A percentile compares a stretch with the other conserved stretches of the same genome.
Conservation (phyloP, 2,797 vertebrate genomes). For the Strix occidentalis region DNA sequence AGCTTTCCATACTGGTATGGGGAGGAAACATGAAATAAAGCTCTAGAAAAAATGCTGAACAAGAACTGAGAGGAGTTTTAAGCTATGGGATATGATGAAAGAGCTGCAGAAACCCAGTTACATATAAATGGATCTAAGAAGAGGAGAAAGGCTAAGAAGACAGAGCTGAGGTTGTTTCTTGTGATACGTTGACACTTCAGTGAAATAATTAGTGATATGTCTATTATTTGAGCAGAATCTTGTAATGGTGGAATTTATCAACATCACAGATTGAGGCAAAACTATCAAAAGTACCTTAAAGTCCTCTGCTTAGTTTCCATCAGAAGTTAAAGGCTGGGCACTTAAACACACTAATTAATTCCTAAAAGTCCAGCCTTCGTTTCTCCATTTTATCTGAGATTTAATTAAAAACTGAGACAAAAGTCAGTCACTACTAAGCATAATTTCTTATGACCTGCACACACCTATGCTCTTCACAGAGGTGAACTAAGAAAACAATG, state of each 20-base stretch:
- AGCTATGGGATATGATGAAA: not conserved
- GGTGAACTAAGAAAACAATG: not conserved
- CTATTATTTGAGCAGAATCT: not conserved
- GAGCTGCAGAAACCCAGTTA: not conserved
- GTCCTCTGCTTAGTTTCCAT: not conserved
- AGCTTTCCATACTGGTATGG: not conserved
- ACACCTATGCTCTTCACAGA: not conserved
- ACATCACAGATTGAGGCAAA: not conserved
- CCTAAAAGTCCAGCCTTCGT: not conserved
- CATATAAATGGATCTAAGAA: not conserved
- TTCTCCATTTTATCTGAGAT: not conserved
- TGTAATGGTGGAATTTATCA: not conserved
- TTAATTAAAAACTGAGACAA: not conserved
- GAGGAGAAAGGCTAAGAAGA: not conserved
- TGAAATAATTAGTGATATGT: not conserved
- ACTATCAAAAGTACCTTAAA: not conserved
- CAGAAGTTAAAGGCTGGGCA: not conserved
- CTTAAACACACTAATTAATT: not conserved
- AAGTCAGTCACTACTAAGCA: not conserved
- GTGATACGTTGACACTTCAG: not conserved
- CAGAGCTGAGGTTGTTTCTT: not conserved
- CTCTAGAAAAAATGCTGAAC: not conserved
- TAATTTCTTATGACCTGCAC: not conserved
- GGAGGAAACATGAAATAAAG: not conserved
- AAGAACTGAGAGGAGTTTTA: not conserved